Conservation (phyloP, 2,113 vertebrate species). For the Hydropotes inermis region DNA sequence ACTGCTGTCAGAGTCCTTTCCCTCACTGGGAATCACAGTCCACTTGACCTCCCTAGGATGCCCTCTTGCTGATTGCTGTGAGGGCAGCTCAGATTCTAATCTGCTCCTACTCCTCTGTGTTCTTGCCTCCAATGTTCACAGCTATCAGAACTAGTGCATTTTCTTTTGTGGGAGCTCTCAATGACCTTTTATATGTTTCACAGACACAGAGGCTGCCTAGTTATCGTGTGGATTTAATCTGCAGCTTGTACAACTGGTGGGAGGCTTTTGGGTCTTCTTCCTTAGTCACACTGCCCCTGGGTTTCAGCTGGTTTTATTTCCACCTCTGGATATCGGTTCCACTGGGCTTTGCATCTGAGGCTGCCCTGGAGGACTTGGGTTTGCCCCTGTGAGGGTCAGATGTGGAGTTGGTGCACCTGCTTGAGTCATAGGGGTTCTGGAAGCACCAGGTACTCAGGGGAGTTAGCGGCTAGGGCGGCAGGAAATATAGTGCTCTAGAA, state of each 20-base stretch:
- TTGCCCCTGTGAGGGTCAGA: neutral
- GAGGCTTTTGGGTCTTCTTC: neutral
- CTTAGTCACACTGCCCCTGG: neutral
- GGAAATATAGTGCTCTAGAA: neutral
- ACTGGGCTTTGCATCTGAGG: neutral
- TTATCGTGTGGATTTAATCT: neutral
- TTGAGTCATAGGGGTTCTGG: neutral
- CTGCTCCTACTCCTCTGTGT: neutral
- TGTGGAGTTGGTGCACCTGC: neutral
- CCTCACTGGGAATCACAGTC: neutral
- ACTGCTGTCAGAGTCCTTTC: neutral
- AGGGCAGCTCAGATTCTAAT: neutral
- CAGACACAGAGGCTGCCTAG: neutral
- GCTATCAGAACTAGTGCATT: neutral
- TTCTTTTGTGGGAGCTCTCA: neutral
- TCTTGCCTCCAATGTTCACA: neutral
- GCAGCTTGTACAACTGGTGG: neutral
- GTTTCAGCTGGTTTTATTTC: neutral
- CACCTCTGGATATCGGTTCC: neutral
- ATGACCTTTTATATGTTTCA: neutral
- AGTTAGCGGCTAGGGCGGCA: neutral
- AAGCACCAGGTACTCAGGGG: neutral
- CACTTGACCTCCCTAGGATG: neutral
- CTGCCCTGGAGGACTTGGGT: neutral
- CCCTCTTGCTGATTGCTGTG: neutral